Evolutionary conservation across 1,140 invertebrate species (phyloP).

Genomic region (Elysia chlorotica): DNA sequence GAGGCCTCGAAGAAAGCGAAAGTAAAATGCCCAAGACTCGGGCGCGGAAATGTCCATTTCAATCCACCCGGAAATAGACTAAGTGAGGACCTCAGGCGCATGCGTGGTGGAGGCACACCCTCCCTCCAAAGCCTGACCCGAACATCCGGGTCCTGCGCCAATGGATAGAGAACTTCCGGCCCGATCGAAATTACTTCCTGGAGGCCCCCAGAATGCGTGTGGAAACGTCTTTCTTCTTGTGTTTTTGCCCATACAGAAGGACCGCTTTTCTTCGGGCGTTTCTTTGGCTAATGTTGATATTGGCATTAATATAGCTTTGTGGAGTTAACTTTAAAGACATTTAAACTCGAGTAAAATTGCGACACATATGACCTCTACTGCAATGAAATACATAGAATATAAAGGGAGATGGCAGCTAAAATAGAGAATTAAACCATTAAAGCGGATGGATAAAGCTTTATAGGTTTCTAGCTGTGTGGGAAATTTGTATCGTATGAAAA

Average conservation of each 20-base stretch:
- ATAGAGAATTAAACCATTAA: no score
- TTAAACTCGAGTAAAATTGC: no score
- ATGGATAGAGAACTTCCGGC: slow-evolving; percentile 23
- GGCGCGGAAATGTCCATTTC: slow-evolving; percentile 24
- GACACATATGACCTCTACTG: no score
- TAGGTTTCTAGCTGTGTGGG: no score
- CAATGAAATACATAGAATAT: no score
- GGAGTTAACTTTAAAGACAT: no score
- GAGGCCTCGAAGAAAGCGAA: slow-evolving; percentile 7
- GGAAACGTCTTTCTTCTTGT: slow-evolving; percentile 18
- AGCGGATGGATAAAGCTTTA: no score
- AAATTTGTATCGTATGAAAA: no score
- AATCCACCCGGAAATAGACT: slow-evolving; percentile 23
- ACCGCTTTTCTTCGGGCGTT: background rate
- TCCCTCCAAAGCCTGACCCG: slow-evolving; percentile 14
- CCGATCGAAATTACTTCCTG: slow-evolving; percentile 24
- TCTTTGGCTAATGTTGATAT: slow-evolving; percentile 12
- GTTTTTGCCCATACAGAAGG: slow-evolving; percentile 4
- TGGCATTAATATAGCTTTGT: no score
- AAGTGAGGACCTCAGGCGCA: slow-evolving; percentile 20
- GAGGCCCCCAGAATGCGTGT: slow-evolving; percentile 11
- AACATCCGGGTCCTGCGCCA: slow-evolving; percentile 20
- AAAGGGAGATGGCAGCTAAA: no score
- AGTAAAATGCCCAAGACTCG: slow-evolving; percentile 16
- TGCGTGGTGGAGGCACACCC: slow-evolving; percentile 12